Evolutionary conservation across 2,888 invertebrate species (phyloP), one percentile per base, ranked within the genome.

Genomic region (Sycophila texana): DNA sequence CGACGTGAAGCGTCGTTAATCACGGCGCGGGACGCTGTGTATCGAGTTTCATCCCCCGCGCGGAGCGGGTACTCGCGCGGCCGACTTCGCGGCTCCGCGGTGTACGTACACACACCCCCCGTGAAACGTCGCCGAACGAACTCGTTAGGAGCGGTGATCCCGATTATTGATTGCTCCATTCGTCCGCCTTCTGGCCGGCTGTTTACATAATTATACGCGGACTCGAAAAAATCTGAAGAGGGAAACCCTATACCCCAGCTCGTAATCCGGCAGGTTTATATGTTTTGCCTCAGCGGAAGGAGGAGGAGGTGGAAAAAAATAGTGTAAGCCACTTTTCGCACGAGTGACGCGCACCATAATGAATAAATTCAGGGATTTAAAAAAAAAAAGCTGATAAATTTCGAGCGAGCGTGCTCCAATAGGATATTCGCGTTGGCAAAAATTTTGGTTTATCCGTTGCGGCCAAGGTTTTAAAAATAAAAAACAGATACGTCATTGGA

Each of bases 1-100:
- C 39, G 22, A 22, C 39, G 78, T 86, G 89, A 87, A 87, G 86
- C 85, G 86, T 88, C 88, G 88, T 89, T 89, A 89, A 89, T 89
- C 88, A 88, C 87, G 84, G 78, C 81, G 82, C 30, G n/a, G 87
- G 87, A 88, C 88, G 88, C 86, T 86, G 87, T 89, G 7, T 39
- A 89, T 89, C 87, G 88, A 88, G 88, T 89, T 89, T 88, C 89
- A 88, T 86, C 86, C 87, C 86, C 84, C 85, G 81, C 79, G 81
- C 78, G 39, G 7, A 7, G 39, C 39, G 39, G 7, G 49, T 68
- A 47, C 39, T 55, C n/a, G 67, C 80, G 81, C 16, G 39, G 63
- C 63, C 30, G 39, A n/a, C 30, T 39, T 3, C n/a, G 39, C 63
- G 63, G 39, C 39, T 80, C 81, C 80, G 70, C 47, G 79, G 82